Percentiles rank a stretch among this genome's conserved stretches.
phyloP scores from a whole-genome alignment of 2,888 invertebrate genomes.

The Acanthosepion lycidas region DNA sequence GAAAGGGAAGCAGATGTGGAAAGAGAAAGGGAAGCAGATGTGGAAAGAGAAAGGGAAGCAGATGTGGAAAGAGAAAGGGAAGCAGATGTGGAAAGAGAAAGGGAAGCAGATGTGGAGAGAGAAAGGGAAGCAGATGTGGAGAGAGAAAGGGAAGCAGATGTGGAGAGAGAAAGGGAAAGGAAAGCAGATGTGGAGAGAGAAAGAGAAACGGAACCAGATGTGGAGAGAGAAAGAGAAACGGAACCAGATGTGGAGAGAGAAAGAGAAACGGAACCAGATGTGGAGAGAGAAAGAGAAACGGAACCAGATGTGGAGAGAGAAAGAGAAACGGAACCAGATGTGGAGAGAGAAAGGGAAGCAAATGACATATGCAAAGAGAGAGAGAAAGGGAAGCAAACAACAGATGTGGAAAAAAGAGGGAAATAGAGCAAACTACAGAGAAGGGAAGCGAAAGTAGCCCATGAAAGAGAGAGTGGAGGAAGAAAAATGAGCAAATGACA shows the following conservation, averaged over 20 bases:
- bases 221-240: background rate
- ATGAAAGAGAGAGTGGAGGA: too few relatives aligned
- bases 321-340: accelerated
- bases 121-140: background rate
- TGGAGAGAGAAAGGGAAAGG: background rate
- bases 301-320: background rate
- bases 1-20: background rate
- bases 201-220: accelerated
- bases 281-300: background rate
- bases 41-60: too few relatives aligned
- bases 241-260: background rate
- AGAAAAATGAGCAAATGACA: too few relatives aligned
- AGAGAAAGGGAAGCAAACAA: background rate
- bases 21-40: background rate
- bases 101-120: background rate
- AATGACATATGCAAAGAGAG: background rate
- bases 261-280: background rate
- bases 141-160: background rate
- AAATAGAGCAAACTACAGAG: background rate
- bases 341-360: background rate
- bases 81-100: background rate
- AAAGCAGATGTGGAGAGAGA: background rate
- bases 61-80: background rate
- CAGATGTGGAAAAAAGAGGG: background rate
- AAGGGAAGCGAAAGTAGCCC: background rate